Evolutionary conservation across 35 echinoderm and acorn worm species (phyloP).

Genomic region (Anneissia japonica): DNA sequence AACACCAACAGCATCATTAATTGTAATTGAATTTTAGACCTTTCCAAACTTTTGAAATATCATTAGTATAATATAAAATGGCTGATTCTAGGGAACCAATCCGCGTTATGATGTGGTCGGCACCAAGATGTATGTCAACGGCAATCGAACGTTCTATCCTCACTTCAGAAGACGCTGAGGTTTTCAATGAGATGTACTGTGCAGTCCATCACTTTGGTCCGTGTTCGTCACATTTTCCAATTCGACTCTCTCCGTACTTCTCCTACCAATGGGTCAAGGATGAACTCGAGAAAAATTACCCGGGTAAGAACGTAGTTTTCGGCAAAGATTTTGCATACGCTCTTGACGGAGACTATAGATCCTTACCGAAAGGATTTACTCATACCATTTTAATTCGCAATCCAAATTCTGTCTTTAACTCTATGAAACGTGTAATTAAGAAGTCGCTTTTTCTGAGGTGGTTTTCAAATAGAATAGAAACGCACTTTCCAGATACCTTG

Average conservation of each 20-base stretch:
- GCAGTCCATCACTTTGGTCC: not conserved
- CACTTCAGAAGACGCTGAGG: not conserved
- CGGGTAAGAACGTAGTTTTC: conserved; percentile 9
- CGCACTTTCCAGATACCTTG: not conserved
- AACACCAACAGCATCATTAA: too few relatives aligned
- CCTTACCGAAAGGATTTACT: conserved; percentile 21
- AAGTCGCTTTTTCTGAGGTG: not conserved
- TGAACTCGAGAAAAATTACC: conserved; percentile 4
- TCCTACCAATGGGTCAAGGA: not conserved
- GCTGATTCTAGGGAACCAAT: not conserved
- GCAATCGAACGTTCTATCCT: not conserved
- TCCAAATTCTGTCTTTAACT: conserved; percentile 9
- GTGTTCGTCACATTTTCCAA: not conserved
- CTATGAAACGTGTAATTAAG: conserved; percentile 6
- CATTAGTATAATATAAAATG: too few relatives aligned
- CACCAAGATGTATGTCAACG: not conserved
- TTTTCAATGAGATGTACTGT: not conserved
- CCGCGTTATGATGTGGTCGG: not conserved
- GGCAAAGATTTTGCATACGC: conserved; percentile 28
- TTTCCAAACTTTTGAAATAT: too few relatives aligned
- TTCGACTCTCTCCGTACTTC: not conserved
- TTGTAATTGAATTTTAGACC: too few relatives aligned
- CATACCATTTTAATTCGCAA: conserved; percentile 46
- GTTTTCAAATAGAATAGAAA: not conserved
- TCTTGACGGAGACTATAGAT: not conserved